A percentile compares a stretch with the other conserved stretches of the same genome.
These are phyloP conservation scores for Bombus picipes DNA, from an alignment of 1,140 invertebrate species.

Conservation along the genomic window DNA sequence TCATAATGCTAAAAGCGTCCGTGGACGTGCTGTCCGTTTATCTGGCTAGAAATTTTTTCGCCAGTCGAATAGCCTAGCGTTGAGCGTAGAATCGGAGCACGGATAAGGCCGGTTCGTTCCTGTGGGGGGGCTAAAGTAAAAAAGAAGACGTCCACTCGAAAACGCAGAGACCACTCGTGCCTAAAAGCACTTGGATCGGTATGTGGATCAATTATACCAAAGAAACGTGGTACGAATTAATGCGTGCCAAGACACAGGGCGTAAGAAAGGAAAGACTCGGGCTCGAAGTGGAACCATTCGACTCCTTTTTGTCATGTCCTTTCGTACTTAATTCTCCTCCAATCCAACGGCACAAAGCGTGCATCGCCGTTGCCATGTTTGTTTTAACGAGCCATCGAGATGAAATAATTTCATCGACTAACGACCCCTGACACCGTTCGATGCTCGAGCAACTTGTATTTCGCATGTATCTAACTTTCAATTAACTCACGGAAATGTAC, in stretches of 20 bases:
- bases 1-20: background rate
- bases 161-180: slow-evolving; percentile 53
- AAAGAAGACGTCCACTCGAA: slow-evolving; percentile 56
- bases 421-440: slow-evolving; percentile 47
- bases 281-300: slow-evolving; percentile 43
- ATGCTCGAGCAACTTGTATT: background rate
- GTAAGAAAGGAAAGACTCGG: slow-evolving; percentile 16
- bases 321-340: background rate
- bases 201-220: slow-evolving; percentile 60
- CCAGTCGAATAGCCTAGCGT: background rate
- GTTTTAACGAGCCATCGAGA: background rate
- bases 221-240: slow-evolving; percentile 64
- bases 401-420: slow-evolving; percentile 29
- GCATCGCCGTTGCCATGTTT: background rate
- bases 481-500: background rate
- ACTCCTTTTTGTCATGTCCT: slow-evolving; percentile 9
- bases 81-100: background rate
- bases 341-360: background rate
- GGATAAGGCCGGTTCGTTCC: background rate
- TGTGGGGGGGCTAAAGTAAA: slow-evolving; percentile 1
- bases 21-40: background rate
- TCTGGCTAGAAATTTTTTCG: background rate
- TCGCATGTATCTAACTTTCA: background rate
- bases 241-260: slow-evolving; percentile 17
- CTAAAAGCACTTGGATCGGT: slow-evolving; percentile 64